These are phyloP conservation scores for Mus pahari DNA, from an alignment of 2,113 vertebrate species.

Conservation along the genomic window DNA sequence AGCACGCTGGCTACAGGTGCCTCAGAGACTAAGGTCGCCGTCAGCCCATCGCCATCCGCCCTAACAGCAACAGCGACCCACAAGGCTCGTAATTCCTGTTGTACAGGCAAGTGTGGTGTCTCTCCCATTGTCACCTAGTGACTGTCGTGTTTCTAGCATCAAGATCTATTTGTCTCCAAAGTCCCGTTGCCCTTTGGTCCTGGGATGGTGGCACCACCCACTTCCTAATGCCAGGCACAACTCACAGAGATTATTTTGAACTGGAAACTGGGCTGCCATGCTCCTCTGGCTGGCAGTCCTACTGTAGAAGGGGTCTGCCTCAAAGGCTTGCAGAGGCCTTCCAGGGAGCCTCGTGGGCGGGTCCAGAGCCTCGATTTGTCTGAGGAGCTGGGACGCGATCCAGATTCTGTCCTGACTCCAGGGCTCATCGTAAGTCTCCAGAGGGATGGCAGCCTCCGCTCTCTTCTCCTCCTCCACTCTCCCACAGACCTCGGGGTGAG, in stretches of 20 bases:
- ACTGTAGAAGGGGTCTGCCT: conserved; percentile 79
- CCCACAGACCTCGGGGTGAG: conserved; percentile 91
- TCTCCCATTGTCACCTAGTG: neutral
- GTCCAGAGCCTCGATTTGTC: conserved; percentile 82
- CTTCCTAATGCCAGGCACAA: conserved; percentile 39
- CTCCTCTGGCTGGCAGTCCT: conserved; percentile 80
- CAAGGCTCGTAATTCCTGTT: neutral
- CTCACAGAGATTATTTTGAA: conserved; percentile 85
- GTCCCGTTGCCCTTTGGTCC: neutral
- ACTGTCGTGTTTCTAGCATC: neutral
- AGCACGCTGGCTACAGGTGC: neutral
- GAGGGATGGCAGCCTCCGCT: conserved; percentile 71
- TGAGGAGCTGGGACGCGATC: conserved; percentile 83
- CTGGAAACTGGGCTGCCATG: conserved; percentile 76
- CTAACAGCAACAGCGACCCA: neutral
- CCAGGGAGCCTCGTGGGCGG: neutral
- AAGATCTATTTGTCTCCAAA: conserved; percentile 10
- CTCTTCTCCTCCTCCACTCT: conserved; percentile 84
- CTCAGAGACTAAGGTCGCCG: neutral
- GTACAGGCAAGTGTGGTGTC: neutral
- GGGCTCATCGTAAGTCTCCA: neutral
- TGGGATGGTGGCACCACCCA: neutral
- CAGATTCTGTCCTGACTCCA: conserved; percentile 79
- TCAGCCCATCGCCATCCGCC: neutral
- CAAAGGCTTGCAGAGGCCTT: conserved; percentile 72